Conservation (phyloP, 2,797 vertebrate genomes). For the Onychomys leucogaster region DNA sequence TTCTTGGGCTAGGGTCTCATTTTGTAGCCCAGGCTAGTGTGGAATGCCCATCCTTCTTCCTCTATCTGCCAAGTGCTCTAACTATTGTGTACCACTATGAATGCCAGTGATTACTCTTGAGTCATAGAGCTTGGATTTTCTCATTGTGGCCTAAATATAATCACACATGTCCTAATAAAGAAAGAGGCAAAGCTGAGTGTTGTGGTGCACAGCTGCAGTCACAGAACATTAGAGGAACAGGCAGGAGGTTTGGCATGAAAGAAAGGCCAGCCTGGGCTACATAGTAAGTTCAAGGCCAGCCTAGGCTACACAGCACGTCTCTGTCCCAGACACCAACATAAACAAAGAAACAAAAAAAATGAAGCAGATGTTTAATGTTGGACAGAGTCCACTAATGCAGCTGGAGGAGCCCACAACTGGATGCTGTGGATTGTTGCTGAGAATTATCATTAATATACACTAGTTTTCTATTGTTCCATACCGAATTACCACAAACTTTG, state of each 20-base stretch:
- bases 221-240: background rate
- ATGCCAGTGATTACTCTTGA: background rate
- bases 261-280: background rate
- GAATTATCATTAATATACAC: background rate
- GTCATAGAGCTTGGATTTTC: background rate
- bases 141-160: background rate
- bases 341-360: background rate
- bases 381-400: background rate
- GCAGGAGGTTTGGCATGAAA: background rate
- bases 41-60: background rate
- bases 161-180: background rate
- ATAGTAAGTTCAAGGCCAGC: background rate
- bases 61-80: background rate
- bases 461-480: constrained; percentile 43
- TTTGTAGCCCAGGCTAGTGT: background rate
- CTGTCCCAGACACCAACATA: background rate
- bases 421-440: constrained; percentile 9
- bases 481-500: constrained; percentile 10
- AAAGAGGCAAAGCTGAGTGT: background rate
- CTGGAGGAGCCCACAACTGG: background rate
- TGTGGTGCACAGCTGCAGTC: background rate
- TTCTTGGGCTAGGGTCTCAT: background rate
- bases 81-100: background rate
- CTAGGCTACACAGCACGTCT: background rate
- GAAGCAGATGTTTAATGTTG: background rate